Conservation (phyloP, 2,888 invertebrate species). For the Phalangium opilio region DNA sequence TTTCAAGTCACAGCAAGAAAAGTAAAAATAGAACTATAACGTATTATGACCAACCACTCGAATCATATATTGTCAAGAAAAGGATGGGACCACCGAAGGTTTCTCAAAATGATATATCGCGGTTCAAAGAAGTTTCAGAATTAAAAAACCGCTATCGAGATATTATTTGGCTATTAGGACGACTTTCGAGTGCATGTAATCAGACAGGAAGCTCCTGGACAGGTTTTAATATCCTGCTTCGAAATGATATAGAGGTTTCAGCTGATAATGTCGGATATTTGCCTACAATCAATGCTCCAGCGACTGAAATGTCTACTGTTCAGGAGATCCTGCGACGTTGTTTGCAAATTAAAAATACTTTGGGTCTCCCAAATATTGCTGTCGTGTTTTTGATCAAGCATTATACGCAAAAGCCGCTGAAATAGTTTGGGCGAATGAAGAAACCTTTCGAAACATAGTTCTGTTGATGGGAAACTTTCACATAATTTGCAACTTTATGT, state of each 20-base stretch:
- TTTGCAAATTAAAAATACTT: not conserved
- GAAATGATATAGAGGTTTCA: slow-evolving; percentile 5
- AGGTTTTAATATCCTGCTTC: slow-evolving; percentile 11
- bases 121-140: not conserved
- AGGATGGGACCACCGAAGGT: not conserved
- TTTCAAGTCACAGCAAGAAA: not conserved
- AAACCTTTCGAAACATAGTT: slow-evolving; percentile 9
- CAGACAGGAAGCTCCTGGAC: slow-evolving; percentile 14
- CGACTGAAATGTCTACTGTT: not conserved
- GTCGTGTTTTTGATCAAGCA: slow-evolving; percentile 12
- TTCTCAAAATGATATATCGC: not conserved
- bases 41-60: not conserved
- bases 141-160: not conserved
- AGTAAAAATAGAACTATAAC: not conserved
- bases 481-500: slow-evolving; percentile 17
- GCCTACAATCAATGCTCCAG: slow-evolving; percentile 4
- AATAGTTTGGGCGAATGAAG: slow-evolving; percentile 17
- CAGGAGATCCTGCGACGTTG: not conserved
- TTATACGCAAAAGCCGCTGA: slow-evolving; percentile 21
- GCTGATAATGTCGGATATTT: slow-evolving; percentile 10
- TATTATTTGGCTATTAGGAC: not conserved
- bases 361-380: not conserved
- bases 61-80: not conserved
- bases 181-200: slow-evolving; percentile 6
- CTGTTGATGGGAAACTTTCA: slow-evolving; percentile 19